phyloP scores from a whole-genome alignment of 2,888 invertebrate species.

The Chymomyza procnemis region DNA sequence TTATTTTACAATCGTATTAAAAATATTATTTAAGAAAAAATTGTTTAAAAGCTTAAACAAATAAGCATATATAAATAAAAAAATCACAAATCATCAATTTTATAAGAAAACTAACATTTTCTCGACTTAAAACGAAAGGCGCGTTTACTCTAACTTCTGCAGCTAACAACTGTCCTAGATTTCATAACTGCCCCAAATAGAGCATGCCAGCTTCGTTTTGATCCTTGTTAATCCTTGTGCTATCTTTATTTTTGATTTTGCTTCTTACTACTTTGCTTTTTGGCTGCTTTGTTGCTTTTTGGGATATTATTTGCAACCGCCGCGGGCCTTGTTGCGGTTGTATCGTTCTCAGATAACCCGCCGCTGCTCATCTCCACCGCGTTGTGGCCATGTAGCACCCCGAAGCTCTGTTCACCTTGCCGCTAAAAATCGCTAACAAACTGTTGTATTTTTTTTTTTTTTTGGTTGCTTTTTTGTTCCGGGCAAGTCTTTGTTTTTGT shows the following conservation, averaged over 20 bases:
- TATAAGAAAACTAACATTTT: too few relatives aligned
- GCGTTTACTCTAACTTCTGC: too few relatives aligned
- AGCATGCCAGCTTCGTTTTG: background rate
- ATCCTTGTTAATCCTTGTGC: background rate
- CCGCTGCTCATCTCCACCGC: too few relatives aligned
- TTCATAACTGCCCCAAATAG: background rate
- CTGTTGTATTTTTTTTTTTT: background rate
- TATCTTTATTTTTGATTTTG: background rate
- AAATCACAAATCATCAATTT: too few relatives aligned
- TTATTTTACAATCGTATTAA: too few relatives aligned
- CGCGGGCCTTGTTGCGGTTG: background rate
- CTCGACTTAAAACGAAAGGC: too few relatives aligned
- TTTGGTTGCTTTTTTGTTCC: background rate
- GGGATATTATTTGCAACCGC: slow-evolving; percentile 2
- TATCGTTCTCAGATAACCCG: background rate
- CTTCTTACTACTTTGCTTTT: background rate
- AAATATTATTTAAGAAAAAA: too few relatives aligned
- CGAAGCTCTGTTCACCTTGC: background rate
- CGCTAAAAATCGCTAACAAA: background rate
- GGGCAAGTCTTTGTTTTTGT: background rate
- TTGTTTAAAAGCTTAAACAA: too few relatives aligned
- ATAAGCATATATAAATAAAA: too few relatives aligned
- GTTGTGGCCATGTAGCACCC: too few relatives aligned
- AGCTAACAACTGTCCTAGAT: background rate
- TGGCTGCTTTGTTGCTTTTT: background rate